These are phyloP conservation scores for Belgica antarctica DNA, from an alignment of 2,888 invertebrate species.

Conservation along the genomic window DNA sequence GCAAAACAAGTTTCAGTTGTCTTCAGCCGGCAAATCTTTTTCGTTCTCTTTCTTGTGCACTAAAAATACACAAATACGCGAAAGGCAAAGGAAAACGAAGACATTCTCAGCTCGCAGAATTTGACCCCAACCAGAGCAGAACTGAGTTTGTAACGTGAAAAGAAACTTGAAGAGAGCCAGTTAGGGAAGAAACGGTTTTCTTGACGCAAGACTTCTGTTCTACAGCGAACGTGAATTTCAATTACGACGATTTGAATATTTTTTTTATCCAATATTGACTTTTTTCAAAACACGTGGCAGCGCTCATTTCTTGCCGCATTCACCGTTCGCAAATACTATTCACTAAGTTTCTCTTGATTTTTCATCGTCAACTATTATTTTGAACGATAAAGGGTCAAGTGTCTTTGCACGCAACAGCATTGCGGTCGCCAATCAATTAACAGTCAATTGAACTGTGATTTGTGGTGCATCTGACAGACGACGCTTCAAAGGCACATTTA, in stretches of 20 bases:
- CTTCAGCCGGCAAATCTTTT: constrained; percentile 1
- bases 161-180: neutral
- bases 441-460: too few species aligned
- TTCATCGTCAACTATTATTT: too few species aligned
- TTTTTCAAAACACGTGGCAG: constrained; percentile 5
- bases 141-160: neutral
- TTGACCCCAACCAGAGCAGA: neutral
- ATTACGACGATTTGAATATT: too few species aligned
- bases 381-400: too few species aligned
- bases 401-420: too few species aligned
- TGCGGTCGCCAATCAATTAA: too few species aligned
- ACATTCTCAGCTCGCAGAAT: constrained; percentile 3
- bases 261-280: constrained; percentile 6
- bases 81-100: neutral
- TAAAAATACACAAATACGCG: neutral
- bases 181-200: neutral
- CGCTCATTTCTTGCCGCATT: too few species aligned
- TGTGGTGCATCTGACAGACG: too few species aligned
- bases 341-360: too few species aligned
- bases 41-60: neutral
- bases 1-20: constrained; percentile 10
- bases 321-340: too few species aligned
- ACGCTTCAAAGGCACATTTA: too few species aligned
- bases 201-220: neutral
- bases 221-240: neutral